Evolutionary conservation across 2,888 invertebrate genomes (phyloP).

Genomic region (Tenthredo livida): DNA sequence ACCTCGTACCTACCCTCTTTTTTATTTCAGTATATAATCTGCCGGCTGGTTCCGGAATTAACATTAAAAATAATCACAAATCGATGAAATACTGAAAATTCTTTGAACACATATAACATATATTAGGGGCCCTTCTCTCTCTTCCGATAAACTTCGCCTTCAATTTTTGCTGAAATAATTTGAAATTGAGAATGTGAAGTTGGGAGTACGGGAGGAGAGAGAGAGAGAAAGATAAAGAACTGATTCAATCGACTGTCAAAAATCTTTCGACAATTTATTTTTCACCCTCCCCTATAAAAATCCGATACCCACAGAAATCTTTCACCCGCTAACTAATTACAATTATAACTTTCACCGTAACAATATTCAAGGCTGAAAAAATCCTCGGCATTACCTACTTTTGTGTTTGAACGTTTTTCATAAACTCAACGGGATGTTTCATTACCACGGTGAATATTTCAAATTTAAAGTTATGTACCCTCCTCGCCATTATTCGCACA

Average conservation of each 20-base stretch:
- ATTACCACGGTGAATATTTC: neutral
- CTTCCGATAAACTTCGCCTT: neutral
- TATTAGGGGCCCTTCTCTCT: neutral
- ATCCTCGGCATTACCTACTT: neutral
- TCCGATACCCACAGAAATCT: neutral
- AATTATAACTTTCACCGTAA: slow-evolving; percentile 27
- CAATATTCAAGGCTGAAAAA: neutral
- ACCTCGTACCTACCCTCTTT: neutral
- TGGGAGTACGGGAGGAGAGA: neutral
- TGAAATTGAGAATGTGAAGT: neutral
- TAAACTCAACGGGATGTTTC: neutral
- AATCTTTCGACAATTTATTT: slow-evolving; percentile 8
- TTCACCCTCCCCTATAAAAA: neutral
- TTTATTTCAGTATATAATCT: neutral
- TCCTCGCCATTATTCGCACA: neutral
- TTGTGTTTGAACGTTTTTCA: neutral
- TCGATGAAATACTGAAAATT: slow-evolving; percentile 1
- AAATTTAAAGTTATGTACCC: neutral
- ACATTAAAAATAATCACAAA: neutral
- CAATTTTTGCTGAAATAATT: neutral
- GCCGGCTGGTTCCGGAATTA: neutral
- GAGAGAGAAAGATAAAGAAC: neutral
- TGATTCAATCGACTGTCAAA: neutral
- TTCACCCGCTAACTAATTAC: neutral
- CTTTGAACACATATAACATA: neutral